Evolutionary conservation across 2,797 vertebrate genomes (phyloP), one percentile per base, ranked within the genome.

Genomic region (Philypnodon macrostomus): DNA sequence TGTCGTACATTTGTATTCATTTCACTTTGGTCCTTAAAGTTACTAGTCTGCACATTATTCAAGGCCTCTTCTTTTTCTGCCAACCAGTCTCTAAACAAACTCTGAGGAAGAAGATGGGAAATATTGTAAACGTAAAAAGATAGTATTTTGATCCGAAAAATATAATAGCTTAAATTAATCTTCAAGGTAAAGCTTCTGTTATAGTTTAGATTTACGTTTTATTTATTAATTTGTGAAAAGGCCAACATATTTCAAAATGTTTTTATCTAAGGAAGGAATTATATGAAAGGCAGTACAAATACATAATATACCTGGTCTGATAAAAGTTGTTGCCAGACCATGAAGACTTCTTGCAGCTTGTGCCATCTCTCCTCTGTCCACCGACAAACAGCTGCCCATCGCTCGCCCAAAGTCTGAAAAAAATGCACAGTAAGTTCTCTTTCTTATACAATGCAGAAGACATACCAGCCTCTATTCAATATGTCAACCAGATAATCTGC

Each of bases 371-470:
- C 95, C 53, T 99, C 97, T 0, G 96, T 98, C 97, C 97, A 99
- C 14, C 90, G 94, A 66, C 96, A 99, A 69, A 99, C 96, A 0
- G 95, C 95, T 1, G 95, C 95, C 97, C 97, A 99, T 13, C 97
- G 91, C 58, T 98, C 95, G 0, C 96, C 97, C 19, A 99, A 85
- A 47, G 89, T 91, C 97, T 96, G 62, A 42, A 53, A 32, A 17
- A 13, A 19, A 24, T 23, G 19, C 24, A 39, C 7, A n/a, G 6
- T 23, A 23, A 23, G 21, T 6, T 23, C 21, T 23, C 21, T 23
- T 6, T 23, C 21, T 23, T 23, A 23, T 23, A 23, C 21, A 23
- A 23, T 23, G 6, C 21, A 23, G 21, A 23, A 23, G 6, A 23
- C 21, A 29, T 10, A 29, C 8, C 4, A 29, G 10, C 4, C 27